Conservation (phyloP, 1,140 invertebrate species). For the Tetramorium simillimum region DNA sequence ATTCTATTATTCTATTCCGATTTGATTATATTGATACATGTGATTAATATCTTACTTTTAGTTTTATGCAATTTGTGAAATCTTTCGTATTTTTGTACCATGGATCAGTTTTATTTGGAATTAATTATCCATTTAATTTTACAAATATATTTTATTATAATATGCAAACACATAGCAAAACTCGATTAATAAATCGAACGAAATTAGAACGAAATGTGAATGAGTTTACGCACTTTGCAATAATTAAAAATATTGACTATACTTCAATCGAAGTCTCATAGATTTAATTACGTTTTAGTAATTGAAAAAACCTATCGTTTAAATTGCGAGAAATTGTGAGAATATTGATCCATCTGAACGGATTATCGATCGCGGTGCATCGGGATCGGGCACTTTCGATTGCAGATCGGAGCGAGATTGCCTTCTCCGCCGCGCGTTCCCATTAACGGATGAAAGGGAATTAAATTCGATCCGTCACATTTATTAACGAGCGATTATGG, state of each 20-base stretch:
- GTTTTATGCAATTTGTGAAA: neutral
- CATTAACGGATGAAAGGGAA: constrained; percentile 25
- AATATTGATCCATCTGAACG: neutral
- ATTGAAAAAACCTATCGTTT: neutral
- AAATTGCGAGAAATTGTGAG: neutral
- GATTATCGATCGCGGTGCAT: constrained; percentile 14
- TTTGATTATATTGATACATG: neutral
- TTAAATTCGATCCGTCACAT: constrained; percentile 60
- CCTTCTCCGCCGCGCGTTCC: neutral
- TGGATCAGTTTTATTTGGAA: neutral
- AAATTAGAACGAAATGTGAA: neutral
- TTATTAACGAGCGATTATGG: constrained; percentile 66
- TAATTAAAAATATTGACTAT: neutral
- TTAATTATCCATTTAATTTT: neutral
- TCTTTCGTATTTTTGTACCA: neutral
- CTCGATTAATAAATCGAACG: neutral
- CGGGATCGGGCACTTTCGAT: constrained; percentile 8
- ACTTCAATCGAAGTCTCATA: neutral
- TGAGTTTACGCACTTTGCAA: neutral
- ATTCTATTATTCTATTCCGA: too few species aligned
- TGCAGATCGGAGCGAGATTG: neutral
- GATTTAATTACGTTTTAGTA: neutral
- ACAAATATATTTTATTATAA: neutral
- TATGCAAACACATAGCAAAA: neutral
- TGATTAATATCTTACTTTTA: neutral